Base-by-base conservation (phyloP, 2,888 invertebrate genomes). In the Autographa pulchrina region DNA sequence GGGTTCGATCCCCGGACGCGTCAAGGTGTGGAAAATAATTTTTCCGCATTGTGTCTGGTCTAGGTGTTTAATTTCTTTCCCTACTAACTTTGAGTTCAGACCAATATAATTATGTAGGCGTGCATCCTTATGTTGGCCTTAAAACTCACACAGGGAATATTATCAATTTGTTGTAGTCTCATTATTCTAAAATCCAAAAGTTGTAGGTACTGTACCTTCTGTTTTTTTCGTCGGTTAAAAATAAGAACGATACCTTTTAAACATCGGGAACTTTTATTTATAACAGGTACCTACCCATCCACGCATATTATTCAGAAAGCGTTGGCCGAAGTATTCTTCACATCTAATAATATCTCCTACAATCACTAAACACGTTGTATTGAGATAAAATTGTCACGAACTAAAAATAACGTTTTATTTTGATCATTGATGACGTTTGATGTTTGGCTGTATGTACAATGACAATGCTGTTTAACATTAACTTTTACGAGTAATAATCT, bases 401-500 rank as follows among this genome's bases (percentile, higher is more conserved):
- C 63, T 73, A 78, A 78, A 80, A 77, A 75, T 85, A 84, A 68
- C 38, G 1, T 54, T 77, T 77, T 85, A 84, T 83, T 83, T 82
- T 79, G 64, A 73, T 76, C 64, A 48, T 52, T 74, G 8, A 71
- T 73, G 76, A 81, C 65, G 70, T 52, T 48, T 20, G 52, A 38
- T 62, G 61, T 52, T 38, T 61, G 32, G 38, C 8, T 20, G 20
- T 35, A 31, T 48, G 18, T 11, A 54, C 43, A 18, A 68, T 75
- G 72, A 78, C 68, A 72, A 71, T 73, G 38, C 35, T 18, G 20
- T n/a, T 62, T 62, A 54, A 74, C n/a, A 68, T 54, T 63, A 60
- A 73, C 60, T 72, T 52, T 60, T 20, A 68, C 54, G 65, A 58
- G 64, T 54, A 41, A 52, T 58, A 58, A 41, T 31, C 43, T 54